Evolutionary conservation across 1,140 invertebrate genomes (phyloP).

Genomic region (Meloidogyne hapla): DNA sequence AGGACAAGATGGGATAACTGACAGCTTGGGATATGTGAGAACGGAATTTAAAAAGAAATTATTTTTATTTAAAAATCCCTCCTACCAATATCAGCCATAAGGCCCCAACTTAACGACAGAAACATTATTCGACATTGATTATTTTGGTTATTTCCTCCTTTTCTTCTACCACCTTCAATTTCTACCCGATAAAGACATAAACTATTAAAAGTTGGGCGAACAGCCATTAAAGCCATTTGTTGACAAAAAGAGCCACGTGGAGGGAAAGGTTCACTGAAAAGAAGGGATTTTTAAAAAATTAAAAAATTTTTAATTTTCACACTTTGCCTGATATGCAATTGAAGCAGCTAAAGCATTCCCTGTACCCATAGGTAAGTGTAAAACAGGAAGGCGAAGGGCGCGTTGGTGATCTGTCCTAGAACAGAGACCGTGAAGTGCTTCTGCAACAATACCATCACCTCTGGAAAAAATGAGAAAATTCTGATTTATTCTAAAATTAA

Average conservation of each 20-base stretch:
- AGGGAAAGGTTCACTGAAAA: constrained; percentile 55
- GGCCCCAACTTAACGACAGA: constrained; percentile 47
- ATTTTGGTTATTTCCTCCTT: constrained; percentile 11
- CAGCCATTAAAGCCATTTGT: constrained; percentile 51
- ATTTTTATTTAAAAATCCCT: constrained; percentile 14
- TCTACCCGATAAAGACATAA: constrained; percentile 51
- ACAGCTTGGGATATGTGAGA: too few relatives aligned
- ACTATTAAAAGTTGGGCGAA: constrained; percentile 38
- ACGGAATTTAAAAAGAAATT: neutral
- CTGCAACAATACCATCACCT: constrained; percentile 52
- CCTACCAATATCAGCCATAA: constrained; percentile 56
- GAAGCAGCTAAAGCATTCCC: constrained; percentile 53
- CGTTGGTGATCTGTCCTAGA: constrained; percentile 40
- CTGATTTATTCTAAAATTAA: neutral
- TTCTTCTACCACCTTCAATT: constrained; percentile 27
- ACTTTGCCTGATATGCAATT: constrained; percentile 47
- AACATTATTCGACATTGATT: constrained; percentile 48
- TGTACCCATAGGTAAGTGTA: constrained; percentile 56
- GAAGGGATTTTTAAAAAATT: neutral
- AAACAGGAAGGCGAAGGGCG: constrained; percentile 48
- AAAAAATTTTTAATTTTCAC: constrained; percentile 1
- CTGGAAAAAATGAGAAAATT: constrained; percentile 30
- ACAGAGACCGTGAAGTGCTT: constrained; percentile 50
- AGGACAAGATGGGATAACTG: neutral
- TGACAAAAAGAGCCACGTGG: constrained; percentile 49